Percentiles rank a stretch among this genome's conserved stretches.
Conservation (phyloP, 2,797 vertebrate genomes). For the Schizopygopsis pylzovi region DNA sequence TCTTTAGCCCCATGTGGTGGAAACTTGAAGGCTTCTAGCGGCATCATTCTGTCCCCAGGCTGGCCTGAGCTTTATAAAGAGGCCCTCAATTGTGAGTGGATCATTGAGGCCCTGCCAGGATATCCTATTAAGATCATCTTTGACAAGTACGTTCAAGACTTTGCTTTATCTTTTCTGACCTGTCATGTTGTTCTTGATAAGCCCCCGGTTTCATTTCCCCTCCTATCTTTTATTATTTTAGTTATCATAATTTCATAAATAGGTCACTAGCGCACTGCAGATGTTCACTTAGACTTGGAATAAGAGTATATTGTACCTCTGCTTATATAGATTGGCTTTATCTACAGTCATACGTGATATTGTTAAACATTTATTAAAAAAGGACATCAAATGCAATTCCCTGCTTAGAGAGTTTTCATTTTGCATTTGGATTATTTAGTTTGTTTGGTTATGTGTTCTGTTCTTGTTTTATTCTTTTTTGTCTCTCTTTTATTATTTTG, state of each 20-base stretch:
- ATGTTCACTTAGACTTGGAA: conserved; percentile 12
- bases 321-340: neutral
- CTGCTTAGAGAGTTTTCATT: too few relatives aligned
- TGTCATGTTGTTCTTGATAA: neutral
- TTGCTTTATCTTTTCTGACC: conserved; percentile 5
- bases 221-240: neutral
- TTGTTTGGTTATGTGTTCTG: too few relatives aligned
- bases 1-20: conserved; percentile 92
- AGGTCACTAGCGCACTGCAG: conserved; percentile 8
- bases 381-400: too few relatives aligned
- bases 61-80: conserved; percentile 99
- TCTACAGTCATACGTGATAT: neutral
- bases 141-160: conserved; percentile 86
- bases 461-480: too few relatives aligned
- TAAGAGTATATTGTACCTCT: neutral
- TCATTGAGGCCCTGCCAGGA: conserved; percentile 96
- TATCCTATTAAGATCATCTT: conserved; percentile 99
- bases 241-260: conserved; percentile 17
- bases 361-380: neutral
- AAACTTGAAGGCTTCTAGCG: conserved; percentile 91
- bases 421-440: too few relatives aligned
- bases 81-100: conserved; percentile 96
- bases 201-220: neutral
- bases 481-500: too few relatives aligned
- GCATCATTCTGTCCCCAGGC: conserved; percentile 96